Evolutionary conservation across 1,140 invertebrate genomes (phyloP).

Genomic region (Coenobita brevimanus): DNA sequence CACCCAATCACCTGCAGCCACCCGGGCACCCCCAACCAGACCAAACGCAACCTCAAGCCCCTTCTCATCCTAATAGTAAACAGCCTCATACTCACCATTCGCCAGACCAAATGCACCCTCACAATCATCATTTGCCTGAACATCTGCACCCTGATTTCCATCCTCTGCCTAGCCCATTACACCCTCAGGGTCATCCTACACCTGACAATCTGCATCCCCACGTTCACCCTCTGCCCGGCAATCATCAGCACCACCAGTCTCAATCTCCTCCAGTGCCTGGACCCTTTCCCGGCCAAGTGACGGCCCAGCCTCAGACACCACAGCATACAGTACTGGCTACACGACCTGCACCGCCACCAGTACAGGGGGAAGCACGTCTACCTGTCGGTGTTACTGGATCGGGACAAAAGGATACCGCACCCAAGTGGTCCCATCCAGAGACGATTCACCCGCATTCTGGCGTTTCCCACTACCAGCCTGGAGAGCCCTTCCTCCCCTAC

Average conservation of each 20-base stretch:
- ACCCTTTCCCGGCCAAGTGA: background rate
- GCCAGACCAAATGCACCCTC: no score
- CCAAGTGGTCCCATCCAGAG: slow-evolving; percentile 60
- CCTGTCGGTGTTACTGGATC: background rate
- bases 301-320: background rate
- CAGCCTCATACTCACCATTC: background rate
- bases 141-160: background rate
- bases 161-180: background rate
- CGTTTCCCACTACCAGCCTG: slow-evolving; percentile 62
- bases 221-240: background rate
- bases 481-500: slow-evolving; percentile 60
- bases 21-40: background rate
- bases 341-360: no score
- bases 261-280: background rate
- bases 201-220: background rate
- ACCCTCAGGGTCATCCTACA: background rate
- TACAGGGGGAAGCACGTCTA: slow-evolving; percentile 6
- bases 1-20: background rate
- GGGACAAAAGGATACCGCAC: no score
- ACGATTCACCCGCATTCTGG: slow-evolving; percentile 58
- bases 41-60: background rate
- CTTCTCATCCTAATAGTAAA: background rate
- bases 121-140: background rate
- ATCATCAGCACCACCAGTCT: background rate
- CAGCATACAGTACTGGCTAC: no score